Evolutionary conservation across 2,113 vertebrate species (phyloP).

Genomic region (Cynopterus brachyotis): DNA sequence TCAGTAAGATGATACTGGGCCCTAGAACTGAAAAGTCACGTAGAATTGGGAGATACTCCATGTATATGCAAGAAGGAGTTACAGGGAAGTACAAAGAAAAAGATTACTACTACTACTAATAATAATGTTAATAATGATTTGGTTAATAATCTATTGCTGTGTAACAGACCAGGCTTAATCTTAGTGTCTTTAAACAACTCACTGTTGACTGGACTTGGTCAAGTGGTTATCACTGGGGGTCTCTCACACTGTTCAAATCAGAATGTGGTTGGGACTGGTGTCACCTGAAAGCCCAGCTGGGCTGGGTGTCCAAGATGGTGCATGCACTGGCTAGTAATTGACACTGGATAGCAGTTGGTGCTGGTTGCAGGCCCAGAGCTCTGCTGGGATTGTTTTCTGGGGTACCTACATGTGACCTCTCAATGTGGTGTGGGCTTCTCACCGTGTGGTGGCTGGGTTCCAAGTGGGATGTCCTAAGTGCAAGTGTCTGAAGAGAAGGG

Average conservation of each 20-base stretch:
- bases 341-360: neutral
- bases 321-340: neutral
- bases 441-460: neutral
- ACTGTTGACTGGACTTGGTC: neutral
- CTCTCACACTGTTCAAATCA: neutral
- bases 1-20: neutral
- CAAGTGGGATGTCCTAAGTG: neutral
- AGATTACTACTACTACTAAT: neutral
- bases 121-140: neutral
- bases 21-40: neutral
- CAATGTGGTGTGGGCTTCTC: neutral
- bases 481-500: neutral
- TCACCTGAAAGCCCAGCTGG: neutral
- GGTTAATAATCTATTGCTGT: neutral
- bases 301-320: neutral
- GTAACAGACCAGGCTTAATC: neutral
- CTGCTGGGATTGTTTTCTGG: neutral
- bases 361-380: neutral
- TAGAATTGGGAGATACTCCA: neutral
- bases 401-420: neutral
- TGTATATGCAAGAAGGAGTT: neutral
- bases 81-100: neutral
- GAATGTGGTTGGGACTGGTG: neutral
- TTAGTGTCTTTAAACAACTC: neutral
- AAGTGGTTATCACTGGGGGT: neutral